Evolutionary conservation across 1,140 invertebrate genomes (phyloP), one percentile per base, ranked within the genome.

Genomic region (Drosophila sulfurigaster): DNA sequence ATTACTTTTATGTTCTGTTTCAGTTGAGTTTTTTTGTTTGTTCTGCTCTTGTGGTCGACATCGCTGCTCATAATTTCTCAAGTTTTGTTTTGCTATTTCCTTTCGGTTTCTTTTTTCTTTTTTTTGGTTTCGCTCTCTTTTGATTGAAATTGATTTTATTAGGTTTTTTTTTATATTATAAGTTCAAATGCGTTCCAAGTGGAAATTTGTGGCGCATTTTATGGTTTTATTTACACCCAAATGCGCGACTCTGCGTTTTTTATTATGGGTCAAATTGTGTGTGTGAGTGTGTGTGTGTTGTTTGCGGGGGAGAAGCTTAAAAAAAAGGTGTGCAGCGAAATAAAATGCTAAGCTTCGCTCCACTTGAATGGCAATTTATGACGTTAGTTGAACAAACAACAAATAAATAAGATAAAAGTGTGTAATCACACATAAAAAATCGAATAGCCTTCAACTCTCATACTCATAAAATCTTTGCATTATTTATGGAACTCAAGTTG

Each of bases 111-210:
- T n/a, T n/a, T n/a, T n/a, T n/a, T n/a, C n/a, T n/a, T 11, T 66
- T 75, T 69, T 58, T 25, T 25, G 20, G 20, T 3, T 25, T 71
- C 51, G 51, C 32, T 58, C 3, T 72, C 5, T 43, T 58, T 75
- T 80, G 81, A 83, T 83, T 83, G 81, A 83, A 83, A 83, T 83
- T 83, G 81, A 83, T 83, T 83, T 83, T 83, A 83, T 83, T 82
- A 83, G 62, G 49, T 54, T 81, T 67, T 63, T 63, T 49, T 81
- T 68, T 32, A 69, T 79, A 70, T 38, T 25, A 76, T 83, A 76
- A 79, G 81, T 73, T 82, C 43, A 78, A 70, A 63, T 68, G 73
- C 57, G 68, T 49, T 64, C 11, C 52, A 63, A 68, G 57, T 58
- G 75, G 62, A 82, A 76, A 83, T 79, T 72, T 82, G 81, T 69